phyloP scores from a whole-genome alignment of 2,113 vertebrate species.

The Desmodus rotundus region DNA sequence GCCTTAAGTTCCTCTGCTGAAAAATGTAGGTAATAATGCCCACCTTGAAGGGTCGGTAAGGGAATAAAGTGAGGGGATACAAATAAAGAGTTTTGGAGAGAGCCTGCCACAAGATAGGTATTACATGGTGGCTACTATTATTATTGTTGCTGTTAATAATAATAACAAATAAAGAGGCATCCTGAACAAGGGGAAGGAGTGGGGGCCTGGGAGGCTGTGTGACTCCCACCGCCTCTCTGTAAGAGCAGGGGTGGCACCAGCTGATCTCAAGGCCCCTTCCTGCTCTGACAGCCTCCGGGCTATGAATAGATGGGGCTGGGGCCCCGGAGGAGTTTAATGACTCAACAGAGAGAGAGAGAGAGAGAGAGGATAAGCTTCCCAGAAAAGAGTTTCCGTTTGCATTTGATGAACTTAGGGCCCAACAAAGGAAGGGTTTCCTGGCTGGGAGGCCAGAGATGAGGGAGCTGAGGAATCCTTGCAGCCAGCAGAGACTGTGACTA shows the following conservation, averaged over 20 bases:
- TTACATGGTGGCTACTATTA: not conserved
- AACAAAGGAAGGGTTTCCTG: conserved; percentile 54
- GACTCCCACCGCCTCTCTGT: not conserved
- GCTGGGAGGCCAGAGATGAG: not conserved
- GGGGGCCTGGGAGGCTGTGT: not conserved
- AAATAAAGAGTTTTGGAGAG: not conserved
- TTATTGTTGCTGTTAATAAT: not conserved
- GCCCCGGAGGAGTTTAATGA: conserved; percentile 64
- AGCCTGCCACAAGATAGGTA: not conserved
- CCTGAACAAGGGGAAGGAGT: not conserved
- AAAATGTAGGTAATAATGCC: not conserved
- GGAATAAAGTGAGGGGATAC: not conserved
- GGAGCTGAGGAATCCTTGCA: not conserved
- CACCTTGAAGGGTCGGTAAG: not conserved
- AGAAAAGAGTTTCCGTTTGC: conserved; percentile 62
- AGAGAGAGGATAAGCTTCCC: conserved; percentile 51
- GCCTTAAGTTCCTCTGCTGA: not conserved
- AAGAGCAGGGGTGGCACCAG: conserved; percentile 18
- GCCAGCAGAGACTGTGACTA: conserved; percentile 52
- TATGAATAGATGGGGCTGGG: conserved; percentile 70
- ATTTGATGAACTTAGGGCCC: conserved; percentile 49
- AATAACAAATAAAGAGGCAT: not conserved
- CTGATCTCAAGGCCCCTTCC: conserved; percentile 46
- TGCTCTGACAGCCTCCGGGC: conserved; percentile 55
- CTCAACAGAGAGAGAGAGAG: conserved; percentile 61